Conservation (phyloP, 2,888 invertebrate species). For the Xestia ashworthii region DNA sequence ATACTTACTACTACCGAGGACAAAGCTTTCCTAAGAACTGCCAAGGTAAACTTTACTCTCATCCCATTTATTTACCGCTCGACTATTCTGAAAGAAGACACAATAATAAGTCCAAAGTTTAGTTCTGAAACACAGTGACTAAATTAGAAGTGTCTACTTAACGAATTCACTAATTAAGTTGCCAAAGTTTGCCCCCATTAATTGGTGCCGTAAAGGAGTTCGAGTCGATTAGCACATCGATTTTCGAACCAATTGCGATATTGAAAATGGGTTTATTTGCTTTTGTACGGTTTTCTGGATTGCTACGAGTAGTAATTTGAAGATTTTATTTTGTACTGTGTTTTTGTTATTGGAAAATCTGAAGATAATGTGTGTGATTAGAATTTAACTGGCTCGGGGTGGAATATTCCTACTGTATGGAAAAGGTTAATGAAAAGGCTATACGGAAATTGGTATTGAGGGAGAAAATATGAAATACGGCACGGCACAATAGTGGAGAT, state of each 20-base stretch:
- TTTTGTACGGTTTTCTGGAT: slow-evolving; percentile 38
- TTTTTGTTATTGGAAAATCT: neutral
- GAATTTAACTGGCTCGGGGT: neutral
- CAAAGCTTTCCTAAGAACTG: slow-evolving; percentile 8
- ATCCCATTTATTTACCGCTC: slow-evolving; percentile 38
- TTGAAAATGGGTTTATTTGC: slow-evolving; percentile 57
- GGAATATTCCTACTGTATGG: neutral
- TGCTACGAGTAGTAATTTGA: neutral
- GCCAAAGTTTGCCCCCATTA: slow-evolving; percentile 67
- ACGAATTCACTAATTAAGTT: slow-evolving; percentile 68
- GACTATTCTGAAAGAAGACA: slow-evolving; percentile 31
- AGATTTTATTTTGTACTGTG: neutral
- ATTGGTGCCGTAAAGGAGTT: slow-evolving; percentile 64
- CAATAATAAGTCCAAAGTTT: slow-evolving; percentile 50
- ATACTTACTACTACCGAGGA: slow-evolving; percentile 3
- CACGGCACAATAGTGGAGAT: too few relatives aligned
- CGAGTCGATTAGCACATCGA: slow-evolving; percentile 69
- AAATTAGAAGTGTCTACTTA: slow-evolving; percentile 44
- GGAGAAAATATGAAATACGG: too few relatives aligned
- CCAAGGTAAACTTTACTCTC: slow-evolving; percentile 17
- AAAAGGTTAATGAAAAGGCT: neutral
- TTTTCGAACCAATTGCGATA: slow-evolving; percentile 62
- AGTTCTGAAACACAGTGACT: slow-evolving; percentile 41
- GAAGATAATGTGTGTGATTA: neutral
- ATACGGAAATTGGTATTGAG: neutral